Evolutionary conservation across 2,113 vertebrate species (phyloP), one percentile per base, ranked within the genome.

Genomic region (Pollachius pollachius): DNA sequence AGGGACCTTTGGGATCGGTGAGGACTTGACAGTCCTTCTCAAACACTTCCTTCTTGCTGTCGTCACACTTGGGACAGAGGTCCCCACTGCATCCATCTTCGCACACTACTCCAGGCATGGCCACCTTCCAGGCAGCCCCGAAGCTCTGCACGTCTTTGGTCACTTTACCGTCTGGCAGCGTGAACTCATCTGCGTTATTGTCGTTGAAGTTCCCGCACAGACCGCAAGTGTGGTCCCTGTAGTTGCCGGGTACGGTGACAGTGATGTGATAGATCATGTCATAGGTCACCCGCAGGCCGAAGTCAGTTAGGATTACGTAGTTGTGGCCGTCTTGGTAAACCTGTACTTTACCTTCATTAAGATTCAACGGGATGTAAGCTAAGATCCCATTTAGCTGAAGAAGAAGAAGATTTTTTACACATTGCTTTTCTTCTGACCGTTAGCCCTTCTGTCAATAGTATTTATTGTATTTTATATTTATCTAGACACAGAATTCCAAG

Each of bases 201-300:
- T 68, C 69, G 25, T 90, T 90, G 64, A 77, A 90, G 63, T 88
- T 89, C 15, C 90, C 89, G 19, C 89, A 91, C 13, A 92, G 70
- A 2, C 91, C 90, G 9, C 86, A 84, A 5, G 89, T 75, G 68
- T 67, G 83, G 27, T 71, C 83, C 0, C 4, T 12, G 62, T 89
- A 91, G 54, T 54, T 89, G 17, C 83, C 72, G 0, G 89, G 86
- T 19, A 90, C 81, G 0, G 73, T 85, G 52, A 87, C 61, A 2
- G 62, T 73, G 13, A 90, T 71, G 1, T 81, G 74, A 62, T 84
- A 90, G 15, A 81, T 41, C 41, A 88, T 77, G 64, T 87, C 78
- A 56, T 87, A 90, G 15, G 72, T 73, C 48, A 91, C 73, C 17
- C 15, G 64, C 62, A 90, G 68, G n/a, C 86, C 88, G 66, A 89